phyloP scores from a whole-genome alignment of 2,797 vertebrate genomes.

The Acipenser oxyrinchus region DNA sequence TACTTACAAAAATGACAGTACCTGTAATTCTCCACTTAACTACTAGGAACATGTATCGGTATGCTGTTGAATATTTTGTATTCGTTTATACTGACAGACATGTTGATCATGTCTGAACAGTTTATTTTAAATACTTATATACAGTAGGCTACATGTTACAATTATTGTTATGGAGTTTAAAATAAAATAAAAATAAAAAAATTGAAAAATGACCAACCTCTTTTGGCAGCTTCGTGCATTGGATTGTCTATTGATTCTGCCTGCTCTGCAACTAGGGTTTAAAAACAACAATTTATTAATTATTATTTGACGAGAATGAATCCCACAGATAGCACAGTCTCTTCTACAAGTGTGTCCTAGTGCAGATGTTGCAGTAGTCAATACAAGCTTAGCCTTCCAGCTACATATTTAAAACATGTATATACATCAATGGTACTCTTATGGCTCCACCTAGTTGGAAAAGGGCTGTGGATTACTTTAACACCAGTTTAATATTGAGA shows the following conservation, averaged over 20 bases:
- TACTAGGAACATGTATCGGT: background rate
- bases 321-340: too few relatives aligned
- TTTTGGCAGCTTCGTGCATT: conserved; percentile 92
- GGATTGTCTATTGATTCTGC: conserved; percentile 95
- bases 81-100: background rate
- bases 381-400: too few relatives aligned
- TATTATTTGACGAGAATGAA: background rate
- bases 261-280: conserved; percentile 78
- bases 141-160: too few relatives aligned
- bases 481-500: too few relatives aligned
- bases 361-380: too few relatives aligned
- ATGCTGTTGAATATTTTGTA: background rate
- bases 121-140: background rate
- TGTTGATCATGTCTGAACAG: background rate
- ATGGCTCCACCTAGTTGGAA: too few relatives aligned
- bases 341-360: too few relatives aligned
- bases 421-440: too few relatives aligned
- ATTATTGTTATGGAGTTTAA: background rate
- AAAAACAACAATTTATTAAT: background rate
- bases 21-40: background rate
- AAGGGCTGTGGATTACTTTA: too few relatives aligned
- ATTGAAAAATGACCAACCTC: conserved; percentile 57
- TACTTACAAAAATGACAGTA: too few relatives aligned
- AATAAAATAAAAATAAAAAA: background rate
- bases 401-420: too few relatives aligned